A percentile compares a stretch with the other conserved stretches of the same genome.
phyloP scores from a whole-genome alignment of 2,113 vertebrate species.

The Crocuta crocuta region DNA sequence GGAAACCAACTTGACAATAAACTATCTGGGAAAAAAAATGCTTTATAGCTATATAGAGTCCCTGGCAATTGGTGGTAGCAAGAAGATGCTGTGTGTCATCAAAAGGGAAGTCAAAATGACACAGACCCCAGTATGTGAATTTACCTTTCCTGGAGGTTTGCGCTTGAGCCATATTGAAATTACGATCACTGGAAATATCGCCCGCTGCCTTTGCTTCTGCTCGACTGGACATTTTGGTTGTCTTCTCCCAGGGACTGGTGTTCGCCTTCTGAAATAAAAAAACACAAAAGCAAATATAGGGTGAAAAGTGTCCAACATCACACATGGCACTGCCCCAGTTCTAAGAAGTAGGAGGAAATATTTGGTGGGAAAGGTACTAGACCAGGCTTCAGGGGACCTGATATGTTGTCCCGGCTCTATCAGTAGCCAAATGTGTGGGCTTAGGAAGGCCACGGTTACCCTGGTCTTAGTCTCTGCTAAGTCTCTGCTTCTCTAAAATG shows the following conservation, averaged over 20 bases:
- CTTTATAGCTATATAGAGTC: not conserved
- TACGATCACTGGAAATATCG: not conserved
- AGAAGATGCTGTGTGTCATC: not conserved
- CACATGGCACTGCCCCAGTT: accelerated
- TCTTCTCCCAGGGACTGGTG: not conserved
- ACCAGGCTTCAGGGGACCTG: not conserved
- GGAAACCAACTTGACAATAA: no score
- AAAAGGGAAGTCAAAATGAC: not conserved
- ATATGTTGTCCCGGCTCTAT: not conserved
- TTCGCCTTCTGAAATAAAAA: conserved; percentile 38
- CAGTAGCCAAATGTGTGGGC: not conserved
- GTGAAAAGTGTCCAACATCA: not conserved
- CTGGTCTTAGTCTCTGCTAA: not conserved
- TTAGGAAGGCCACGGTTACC: not conserved
- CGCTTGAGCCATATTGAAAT: not conserved
- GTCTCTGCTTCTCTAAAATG: not conserved
- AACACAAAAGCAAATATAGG: not conserved
- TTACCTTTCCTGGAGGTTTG: conserved; percentile 66
- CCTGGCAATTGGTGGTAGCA: not conserved
- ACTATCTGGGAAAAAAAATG: not conserved
- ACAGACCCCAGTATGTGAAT: not conserved
- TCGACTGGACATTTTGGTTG: not conserved
- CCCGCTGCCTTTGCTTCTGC: not conserved
- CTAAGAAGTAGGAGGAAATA: not conserved
- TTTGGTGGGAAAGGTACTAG: not conserved